phyloP scores from a whole-genome alignment of 2,797 vertebrate species.

The Limnodromus scolopaceus region DNA sequence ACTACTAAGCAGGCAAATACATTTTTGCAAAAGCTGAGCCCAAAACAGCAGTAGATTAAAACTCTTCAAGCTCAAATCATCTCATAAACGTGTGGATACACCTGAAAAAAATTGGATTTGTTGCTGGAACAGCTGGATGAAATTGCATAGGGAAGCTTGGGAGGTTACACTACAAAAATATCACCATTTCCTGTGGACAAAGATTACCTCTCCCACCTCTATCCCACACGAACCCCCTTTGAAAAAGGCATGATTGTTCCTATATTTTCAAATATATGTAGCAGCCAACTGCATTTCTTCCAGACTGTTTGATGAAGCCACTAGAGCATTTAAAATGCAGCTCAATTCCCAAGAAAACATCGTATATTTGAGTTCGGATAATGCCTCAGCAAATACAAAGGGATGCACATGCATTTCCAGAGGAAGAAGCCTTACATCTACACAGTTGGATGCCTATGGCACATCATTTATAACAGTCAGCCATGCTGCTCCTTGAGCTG shows the following conservation, averaged over 20 bases:
- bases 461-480: neutral
- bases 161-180: neutral
- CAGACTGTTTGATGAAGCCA: neutral
- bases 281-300: neutral
- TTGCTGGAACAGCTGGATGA: neutral
- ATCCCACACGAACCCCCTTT: neutral
- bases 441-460: neutral
- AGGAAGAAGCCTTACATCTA: neutral
- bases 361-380: neutral
- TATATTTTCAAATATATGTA: neutral
- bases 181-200: neutral
- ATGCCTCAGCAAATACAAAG: slow-evolving; percentile 16
- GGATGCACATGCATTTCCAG: neutral
- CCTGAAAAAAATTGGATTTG: neutral
- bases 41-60: neutral
- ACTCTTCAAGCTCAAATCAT: neutral
- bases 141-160: neutral
- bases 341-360: neutral
- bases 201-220: neutral
- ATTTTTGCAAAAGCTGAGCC: neutral
- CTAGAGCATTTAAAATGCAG: neutral
- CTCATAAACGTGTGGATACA: neutral
- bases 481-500: neutral
- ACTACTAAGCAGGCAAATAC: neutral
- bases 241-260: neutral